Evolutionary conservation across 2,113 vertebrate genomes (phyloP), one percentile per base, ranked within the genome.

Genomic region (Clarias gariepinus): DNA sequence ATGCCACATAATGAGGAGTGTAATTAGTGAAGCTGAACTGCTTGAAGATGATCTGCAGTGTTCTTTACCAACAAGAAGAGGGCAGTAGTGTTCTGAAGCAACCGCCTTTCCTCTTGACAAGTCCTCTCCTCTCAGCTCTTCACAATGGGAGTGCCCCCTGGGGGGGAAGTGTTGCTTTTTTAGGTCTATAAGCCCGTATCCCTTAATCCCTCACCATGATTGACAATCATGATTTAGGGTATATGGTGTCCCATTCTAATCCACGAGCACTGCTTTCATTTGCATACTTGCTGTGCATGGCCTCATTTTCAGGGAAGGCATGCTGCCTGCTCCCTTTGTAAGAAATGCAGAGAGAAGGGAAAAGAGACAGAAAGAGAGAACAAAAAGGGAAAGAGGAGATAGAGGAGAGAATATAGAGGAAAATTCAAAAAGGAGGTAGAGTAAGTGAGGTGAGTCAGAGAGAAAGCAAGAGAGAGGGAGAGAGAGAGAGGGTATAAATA

Each of bases 211-310:
- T 96, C 95, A 95, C 95, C 96, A 97, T 98, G 98, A 99, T 98
- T 99, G 98, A 99, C 97, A 99, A 99, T 99, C 96, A 95, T 97
- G 97, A 99, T 98, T 98, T 99, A 96, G 97, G 97, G 96, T 98
- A 97, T 94, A 97, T 97, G 97, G 97, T 97, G 96, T 96, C 96
- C 96, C 95, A 95, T 96, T 97, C 96, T 99, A 99, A 99, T 99
- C 98, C 95, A 94, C 95, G 95, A 98, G 98, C 97, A 96, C 96
- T 97, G 97, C 98, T 98, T 98, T 98, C 97, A 97, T 98, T 98
- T 99, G 97, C 95, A 96, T 99, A 97, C 97, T 97, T 98, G 96
- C 96, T 95, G 93, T 96, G 95, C 95, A 93, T 97, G 96, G 96
- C 96, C 97, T 97, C 97, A 95, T 95, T 96, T 95, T 95, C 92